Evolutionary conservation across 1,140 invertebrate species (phyloP), one percentile per base, ranked within the genome.

Genomic region (Drosophila rhopaloa): DNA sequence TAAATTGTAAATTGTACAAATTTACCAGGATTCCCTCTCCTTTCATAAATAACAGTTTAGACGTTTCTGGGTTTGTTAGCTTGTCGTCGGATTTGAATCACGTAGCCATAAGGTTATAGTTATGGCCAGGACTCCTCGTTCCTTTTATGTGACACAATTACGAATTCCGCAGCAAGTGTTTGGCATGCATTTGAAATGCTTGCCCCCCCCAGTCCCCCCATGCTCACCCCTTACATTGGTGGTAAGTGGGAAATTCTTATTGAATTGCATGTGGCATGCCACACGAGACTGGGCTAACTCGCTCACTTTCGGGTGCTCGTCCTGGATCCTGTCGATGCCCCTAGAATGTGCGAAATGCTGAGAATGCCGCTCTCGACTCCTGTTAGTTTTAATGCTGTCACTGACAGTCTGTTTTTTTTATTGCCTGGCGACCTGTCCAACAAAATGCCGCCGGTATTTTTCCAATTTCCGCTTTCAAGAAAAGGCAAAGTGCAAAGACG

Each of bases 381-480:
- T 70, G 66, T 68, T 62, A 79, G 76, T 83, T 83, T 83, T 62
- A 76, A 83, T 83, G 80, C 81, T 83, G 80, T 71, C 60, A 57
- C 53, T 83, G 80, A 79, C 80, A 83, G 80, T 79, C 79, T 67
- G 11, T 46, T 9, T 63, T 56, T 44, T 70, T 53, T 51, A 11
- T 35, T 41, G 43, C 53, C 37, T 14, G 24, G 41, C 50, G 41
- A 83, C 76, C 63, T 82, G 79, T 83, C 80, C 70, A 82, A 76
- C 38, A 70, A 76, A 79, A 82, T 83, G 80, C 76, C 80, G 68
- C 48, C 53, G 75, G 76, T 60, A 83, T 83, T 79, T 82, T 83
- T 83, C 56, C 80, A 83, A 83, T 83, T 83, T 83, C 80, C 80
- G 80, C 56, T 76, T 40, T 54, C 61, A 41, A 78, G 71, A 43